Evolutionary conservation across 23 tunicate genomes (phyloP).

Genomic region (Trididemnum clinides): DNA sequence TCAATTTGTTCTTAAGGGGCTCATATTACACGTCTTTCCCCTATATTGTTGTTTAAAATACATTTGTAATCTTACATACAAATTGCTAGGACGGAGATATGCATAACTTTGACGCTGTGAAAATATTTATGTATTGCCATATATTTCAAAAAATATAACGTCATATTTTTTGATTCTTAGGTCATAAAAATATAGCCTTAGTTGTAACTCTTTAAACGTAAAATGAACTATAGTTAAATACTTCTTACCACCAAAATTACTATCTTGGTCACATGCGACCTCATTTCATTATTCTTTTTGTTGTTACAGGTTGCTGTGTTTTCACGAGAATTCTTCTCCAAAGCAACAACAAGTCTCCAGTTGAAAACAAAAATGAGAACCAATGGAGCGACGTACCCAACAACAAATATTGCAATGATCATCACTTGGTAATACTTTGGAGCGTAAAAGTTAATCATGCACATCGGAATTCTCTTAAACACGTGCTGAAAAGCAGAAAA

Average conservation of each 20-base stretch:
- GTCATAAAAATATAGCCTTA: no score
- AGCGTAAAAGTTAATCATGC: conserved; percentile 35
- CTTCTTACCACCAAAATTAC: conserved; percentile 75
- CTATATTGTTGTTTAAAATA: no score
- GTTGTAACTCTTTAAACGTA: no score
- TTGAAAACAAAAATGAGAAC: conserved; percentile 65
- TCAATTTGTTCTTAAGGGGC: no score
- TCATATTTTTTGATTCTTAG: no score
- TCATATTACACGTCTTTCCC: no score
- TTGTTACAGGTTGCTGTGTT: conserved; percentile 39
- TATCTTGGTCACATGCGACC: conserved; percentile 61
- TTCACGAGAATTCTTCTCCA: conserved; percentile 47
- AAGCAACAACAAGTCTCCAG: conserved; percentile 50
- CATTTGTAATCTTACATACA: no score
- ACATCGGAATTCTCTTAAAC: not conserved
- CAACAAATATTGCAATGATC: conserved; percentile 21
- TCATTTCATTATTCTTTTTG: conserved; percentile 13
- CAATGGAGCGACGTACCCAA: conserved; percentile 76
- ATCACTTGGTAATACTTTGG: conserved; percentile 35
- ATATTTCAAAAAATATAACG: no score
- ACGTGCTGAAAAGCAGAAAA: not conserved
- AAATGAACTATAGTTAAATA: no score
- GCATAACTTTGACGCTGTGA: no score
- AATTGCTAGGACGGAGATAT: no score
- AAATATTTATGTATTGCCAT: no score